Base-by-base conservation (phyloP, 2,797 vertebrate species). In the Somateria mollissima region DNA sequence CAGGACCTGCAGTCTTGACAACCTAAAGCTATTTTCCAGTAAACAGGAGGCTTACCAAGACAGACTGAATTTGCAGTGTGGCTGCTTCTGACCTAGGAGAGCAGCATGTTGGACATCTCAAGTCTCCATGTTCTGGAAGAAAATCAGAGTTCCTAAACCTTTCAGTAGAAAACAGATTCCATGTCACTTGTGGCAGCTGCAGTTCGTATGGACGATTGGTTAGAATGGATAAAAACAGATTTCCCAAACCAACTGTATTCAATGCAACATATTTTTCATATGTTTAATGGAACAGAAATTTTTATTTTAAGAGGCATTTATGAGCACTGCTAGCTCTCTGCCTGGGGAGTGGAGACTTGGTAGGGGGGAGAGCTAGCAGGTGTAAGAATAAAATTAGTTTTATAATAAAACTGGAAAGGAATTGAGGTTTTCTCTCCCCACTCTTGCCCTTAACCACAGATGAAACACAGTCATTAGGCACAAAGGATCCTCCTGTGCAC, bases 281-380 rank as follows among this genome's bases (percentile, higher is more conserved):
- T 96, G 93, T 97, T 97, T 97, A 98, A 98, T 97, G 96, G 91
- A 96, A 97, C 86, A 97, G 97, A 97, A 97, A 97, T 96, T 98
- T 98, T 97, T 97, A 97, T 97, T 97, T 96, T 97, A 97, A 95
- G 92, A 34, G 72, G 94, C 95, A 94, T 96, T 98, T 97, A 95
- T 82, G 92, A 90, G 75, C 83, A 87, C 90, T 96, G 66, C 73
- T 92, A 93, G 72, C 73, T 86, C 67, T 97, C 93, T 90, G 89
- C 84, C 85, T 84, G 93, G 92, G 91, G 81, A 97, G 18, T 19
- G 80, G 75, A 95, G 96, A 95, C 90, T 66, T 97, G 93, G 92
- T 93, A 43, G 47, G 69, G 70, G 47, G 67, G 86, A 91, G 75
- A 97, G 73, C 91, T 94, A 97, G 87, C 96, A 97, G 92, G 95